Evolutionary conservation across 1,140 invertebrate species (phyloP).

Genomic region (Brachionus paranguensis): DNA sequence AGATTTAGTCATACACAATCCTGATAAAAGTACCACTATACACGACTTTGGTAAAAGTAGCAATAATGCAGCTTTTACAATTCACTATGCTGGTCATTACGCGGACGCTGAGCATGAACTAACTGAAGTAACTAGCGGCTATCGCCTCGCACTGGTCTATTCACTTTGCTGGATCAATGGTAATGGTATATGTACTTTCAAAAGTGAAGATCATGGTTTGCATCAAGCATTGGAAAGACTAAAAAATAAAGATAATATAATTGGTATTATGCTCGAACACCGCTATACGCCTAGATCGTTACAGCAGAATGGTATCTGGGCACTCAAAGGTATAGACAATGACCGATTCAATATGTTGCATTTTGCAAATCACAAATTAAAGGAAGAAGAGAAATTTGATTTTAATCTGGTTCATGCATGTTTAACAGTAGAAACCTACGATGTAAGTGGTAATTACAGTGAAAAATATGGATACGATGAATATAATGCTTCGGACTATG

Average conservation of each 20-base stretch:
- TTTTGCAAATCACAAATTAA: not conserved
- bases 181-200: not conserved
- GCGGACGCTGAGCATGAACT: not conserved
- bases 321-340: not conserved
- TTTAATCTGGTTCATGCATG: not conserved
- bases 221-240: not conserved
- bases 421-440: not conserved
- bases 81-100: not conserved
- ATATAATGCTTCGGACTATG: not conserved
- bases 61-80: not conserved
- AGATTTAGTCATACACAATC: not conserved
- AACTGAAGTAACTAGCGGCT: not conserved
- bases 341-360: not conserved
- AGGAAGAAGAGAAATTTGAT: not conserved
- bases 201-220: not conserved
- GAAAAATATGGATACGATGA: not conserved
- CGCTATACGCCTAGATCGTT: not conserved
- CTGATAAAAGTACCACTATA: not conserved
- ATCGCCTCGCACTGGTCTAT: not conserved
- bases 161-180: not conserved
- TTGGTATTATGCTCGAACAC: not conserved
- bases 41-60: not conserved
- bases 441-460: not conserved
- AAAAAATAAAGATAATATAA: not conserved
- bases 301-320: not conserved